Percentiles rank a stretch among this genome's conserved stretches.
Evolutionary conservation across 1,140 invertebrate genomes (phyloP).

Genomic region (Popillia japonica): DNA sequence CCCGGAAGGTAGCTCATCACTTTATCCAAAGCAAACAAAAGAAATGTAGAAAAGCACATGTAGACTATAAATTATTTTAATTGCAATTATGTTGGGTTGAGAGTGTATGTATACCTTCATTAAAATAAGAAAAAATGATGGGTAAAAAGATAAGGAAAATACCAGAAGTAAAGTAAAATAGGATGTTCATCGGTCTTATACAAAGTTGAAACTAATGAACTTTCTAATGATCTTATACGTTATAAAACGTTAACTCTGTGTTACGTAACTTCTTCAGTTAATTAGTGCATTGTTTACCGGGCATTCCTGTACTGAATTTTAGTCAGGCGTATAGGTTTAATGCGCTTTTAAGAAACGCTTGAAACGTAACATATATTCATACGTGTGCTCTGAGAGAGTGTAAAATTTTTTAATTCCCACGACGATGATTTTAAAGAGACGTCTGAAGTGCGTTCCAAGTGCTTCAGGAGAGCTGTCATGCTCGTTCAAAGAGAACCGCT

Average conservation of each 20-base stretch:
- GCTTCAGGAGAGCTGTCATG: background rate
- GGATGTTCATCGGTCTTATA: no score
- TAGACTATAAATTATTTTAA: slow-evolving; percentile 8
- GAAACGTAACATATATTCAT: background rate
- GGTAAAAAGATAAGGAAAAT: background rate
- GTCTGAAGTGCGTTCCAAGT: background rate
- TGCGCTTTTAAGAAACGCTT: background rate
- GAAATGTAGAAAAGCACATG: background rate
- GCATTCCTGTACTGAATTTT: background rate
- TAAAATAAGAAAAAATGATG: background rate
- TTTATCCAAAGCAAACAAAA: background rate
- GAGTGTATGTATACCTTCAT: background rate
- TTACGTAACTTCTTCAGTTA: background rate
- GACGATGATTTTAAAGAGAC: slow-evolving; percentile 5
- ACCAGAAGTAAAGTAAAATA: no score
- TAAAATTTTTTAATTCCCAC: slow-evolving; percentile 11
- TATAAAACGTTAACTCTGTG: background rate
- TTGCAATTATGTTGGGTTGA: background rate
- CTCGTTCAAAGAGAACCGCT: background rate
- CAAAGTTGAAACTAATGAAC: background rate
- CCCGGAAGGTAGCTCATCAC: background rate
- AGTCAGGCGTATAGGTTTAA: background rate
- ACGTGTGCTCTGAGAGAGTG: background rate
- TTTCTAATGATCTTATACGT: background rate
- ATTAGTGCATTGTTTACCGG: background rate